Base-by-base conservation (phyloP, 2,113 vertebrate species). In the Triplophysa dalaica region DNA sequence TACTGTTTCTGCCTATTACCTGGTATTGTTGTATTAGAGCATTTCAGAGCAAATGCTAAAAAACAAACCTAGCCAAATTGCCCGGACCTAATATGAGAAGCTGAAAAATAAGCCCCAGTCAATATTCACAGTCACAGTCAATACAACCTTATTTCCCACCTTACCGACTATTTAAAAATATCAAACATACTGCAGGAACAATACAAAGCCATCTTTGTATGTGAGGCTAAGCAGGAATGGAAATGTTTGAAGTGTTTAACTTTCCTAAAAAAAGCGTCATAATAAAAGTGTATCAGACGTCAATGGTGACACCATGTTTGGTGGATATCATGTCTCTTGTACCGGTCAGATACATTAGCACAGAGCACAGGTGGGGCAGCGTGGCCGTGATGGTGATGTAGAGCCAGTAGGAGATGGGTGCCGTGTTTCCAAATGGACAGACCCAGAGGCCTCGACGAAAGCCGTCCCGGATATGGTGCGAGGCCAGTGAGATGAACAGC, bases 401-500 rank as follows among this genome's bases (percentile, higher is more conserved):
- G 43, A 98, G 88, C 97, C 97, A 99, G 78, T 96, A 96, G 0
- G 96, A 95, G 80, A 98, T 87, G 5, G 95, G 95, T 3, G 94
- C 89, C 2, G 98, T 99, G 92, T 95, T 95, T 84, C 97, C 96
- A 64, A 98, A 94, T 0, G 98, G 98, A 48, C 95, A 98, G 56
- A 99, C 86, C 98, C 98, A 99, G 56, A 99, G 89, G 67, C 97
- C 97, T 5, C 93, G 98, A 54, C 95, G 96, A 77, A 95, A 92
- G 22, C 94, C 98, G 0, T 99, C 98, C 66, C 96, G 93, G 43
- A 98, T 65, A 0, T 99, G 98, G 87, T 99, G 98, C 2, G 98
- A 96, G 6, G 93, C 94, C 94, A 97, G 95, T 45, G 96, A 95
- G 73, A 99, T 92, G 79, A 98, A 96, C 21, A 99, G 85, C 95